Evolutionary conservation across 1,140 invertebrate genomes (phyloP).

Genomic region (Leucophenga varia): DNA sequence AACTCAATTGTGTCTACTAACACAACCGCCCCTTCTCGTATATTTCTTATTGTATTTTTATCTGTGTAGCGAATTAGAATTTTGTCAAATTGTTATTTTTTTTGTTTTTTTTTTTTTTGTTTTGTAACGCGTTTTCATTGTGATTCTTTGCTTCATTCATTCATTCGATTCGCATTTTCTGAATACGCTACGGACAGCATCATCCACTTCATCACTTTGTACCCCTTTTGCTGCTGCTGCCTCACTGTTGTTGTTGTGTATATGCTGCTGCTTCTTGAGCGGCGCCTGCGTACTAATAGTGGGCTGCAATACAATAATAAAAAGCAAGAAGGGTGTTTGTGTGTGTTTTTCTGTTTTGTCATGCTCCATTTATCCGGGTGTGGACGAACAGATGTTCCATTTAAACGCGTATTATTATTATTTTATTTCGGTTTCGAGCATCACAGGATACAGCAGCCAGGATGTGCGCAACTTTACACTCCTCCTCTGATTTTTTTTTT

Average conservation of each 20-base stretch:
- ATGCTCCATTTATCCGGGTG: conserved; percentile 57
- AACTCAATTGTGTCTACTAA: conserved; percentile 2
- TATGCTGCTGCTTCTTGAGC: background rate
- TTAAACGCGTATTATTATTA: conserved; percentile 56
- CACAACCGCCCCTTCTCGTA: conserved; percentile 10
- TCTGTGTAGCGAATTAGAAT: conserved; percentile 54
- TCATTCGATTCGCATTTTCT: conserved; percentile 40
- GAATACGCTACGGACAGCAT: no score
- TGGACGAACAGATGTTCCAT: conserved; percentile 56
- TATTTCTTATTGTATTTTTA: conserved; percentile 31
- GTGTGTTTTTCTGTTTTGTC: conserved; percentile 52
- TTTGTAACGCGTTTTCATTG: background rate
- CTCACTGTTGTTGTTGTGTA: conserved; percentile 3
- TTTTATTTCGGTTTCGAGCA: conserved; percentile 46
- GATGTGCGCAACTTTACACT: no score
- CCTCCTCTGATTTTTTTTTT: background rate
- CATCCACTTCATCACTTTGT: no score
- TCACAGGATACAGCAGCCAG: conserved; percentile 24
- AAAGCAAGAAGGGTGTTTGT: conserved; percentile 10
- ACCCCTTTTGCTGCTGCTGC: conserved; percentile 7
- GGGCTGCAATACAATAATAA: background rate
- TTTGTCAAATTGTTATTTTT: conserved; percentile 56
- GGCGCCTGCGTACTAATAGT: conserved; percentile 27
- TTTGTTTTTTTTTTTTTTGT: conserved; percentile 15
- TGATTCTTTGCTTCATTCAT: conserved; percentile 34